These are phyloP conservation scores for Cardiocondyla obscurior DNA, from an alignment of 1,140 invertebrate species.

Conservation along the genomic window DNA sequence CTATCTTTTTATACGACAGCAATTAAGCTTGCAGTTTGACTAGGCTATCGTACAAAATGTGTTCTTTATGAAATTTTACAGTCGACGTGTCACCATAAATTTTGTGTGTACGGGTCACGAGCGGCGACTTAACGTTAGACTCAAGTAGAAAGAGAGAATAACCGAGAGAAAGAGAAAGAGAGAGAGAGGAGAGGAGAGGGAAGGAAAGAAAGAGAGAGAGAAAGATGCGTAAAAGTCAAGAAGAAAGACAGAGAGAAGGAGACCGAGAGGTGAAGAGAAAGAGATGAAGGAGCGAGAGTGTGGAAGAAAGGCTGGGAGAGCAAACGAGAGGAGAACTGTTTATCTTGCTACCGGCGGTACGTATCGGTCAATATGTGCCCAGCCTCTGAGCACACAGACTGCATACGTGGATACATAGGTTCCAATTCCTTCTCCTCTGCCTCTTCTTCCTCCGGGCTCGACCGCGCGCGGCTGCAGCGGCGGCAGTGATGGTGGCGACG, in stretches of 20 bases:
- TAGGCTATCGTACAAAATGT: slow-evolving; percentile 18
- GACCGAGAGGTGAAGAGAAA: neutral
- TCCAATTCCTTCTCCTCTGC: slow-evolving; percentile 56
- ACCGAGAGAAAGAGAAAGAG: slow-evolving; percentile 34
- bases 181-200: slow-evolving; percentile 3
- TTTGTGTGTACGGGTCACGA: slow-evolving; percentile 27
- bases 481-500: neutral
- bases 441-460: slow-evolving; percentile 70
- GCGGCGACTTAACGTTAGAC: slow-evolving; percentile 51
- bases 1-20: neutral
- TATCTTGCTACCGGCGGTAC: slow-evolving; percentile 80
- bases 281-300: neutral
- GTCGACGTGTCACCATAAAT: slow-evolving; percentile 46
- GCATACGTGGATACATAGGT: slow-evolving; percentile 75
- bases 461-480: slow-evolving; percentile 32
- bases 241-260: neutral
- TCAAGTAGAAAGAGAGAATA: slow-evolving; percentile 55
- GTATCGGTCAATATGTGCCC: slow-evolving; percentile 81
- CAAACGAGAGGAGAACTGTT: slow-evolving; percentile 73
- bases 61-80: slow-evolving; percentile 51
- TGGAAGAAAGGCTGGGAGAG: slow-evolving; percentile 36
- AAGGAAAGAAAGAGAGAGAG: slow-evolving; percentile 19
- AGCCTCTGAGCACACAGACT: slow-evolving; percentile 77
- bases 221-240: too few relatives aligned
- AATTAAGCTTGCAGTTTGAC: neutral